Evolutionary conservation across 2,797 vertebrate genomes (phyloP).

Genomic region (Melanogrammus aeglefinus): DNA sequence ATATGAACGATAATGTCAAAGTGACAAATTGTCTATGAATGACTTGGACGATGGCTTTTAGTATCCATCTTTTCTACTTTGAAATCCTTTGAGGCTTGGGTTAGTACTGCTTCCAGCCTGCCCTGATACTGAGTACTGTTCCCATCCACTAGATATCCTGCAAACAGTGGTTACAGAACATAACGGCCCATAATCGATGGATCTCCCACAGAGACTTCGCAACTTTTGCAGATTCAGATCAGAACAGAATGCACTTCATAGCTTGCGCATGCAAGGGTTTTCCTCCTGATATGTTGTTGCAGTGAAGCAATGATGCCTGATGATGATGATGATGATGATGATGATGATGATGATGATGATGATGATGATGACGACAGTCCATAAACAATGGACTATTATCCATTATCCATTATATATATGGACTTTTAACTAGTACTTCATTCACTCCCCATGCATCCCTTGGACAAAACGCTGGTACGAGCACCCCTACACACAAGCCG

Average conservation of each 20-base stretch:
- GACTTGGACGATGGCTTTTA: background rate
- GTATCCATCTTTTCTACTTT: background rate
- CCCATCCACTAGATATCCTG: background rate
- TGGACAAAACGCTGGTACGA: background rate
- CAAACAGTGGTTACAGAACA: background rate
- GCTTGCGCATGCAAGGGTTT: background rate
- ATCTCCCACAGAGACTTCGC: background rate
- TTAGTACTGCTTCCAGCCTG: background rate
- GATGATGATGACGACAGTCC: no score
- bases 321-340: no score
- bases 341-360: no score
- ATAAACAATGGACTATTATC: background rate
- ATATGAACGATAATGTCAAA: background rate
- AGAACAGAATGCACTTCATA: background rate
- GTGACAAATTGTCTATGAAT: background rate
- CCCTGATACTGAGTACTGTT: background rate
- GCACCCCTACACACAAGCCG: background rate
- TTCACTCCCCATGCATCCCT: background rate
- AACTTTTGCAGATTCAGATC: background rate
- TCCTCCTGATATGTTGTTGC: background rate
- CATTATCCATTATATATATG: no score
- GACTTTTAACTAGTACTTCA: background rate
- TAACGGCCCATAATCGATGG: background rate
- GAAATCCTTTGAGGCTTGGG: background rate
- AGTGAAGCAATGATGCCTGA: background rate